Evolutionary conservation across 2,888 invertebrate species (phyloP), one percentile per base, ranked within the genome.

Genomic region (Cyrtodaria siliqua): DNA sequence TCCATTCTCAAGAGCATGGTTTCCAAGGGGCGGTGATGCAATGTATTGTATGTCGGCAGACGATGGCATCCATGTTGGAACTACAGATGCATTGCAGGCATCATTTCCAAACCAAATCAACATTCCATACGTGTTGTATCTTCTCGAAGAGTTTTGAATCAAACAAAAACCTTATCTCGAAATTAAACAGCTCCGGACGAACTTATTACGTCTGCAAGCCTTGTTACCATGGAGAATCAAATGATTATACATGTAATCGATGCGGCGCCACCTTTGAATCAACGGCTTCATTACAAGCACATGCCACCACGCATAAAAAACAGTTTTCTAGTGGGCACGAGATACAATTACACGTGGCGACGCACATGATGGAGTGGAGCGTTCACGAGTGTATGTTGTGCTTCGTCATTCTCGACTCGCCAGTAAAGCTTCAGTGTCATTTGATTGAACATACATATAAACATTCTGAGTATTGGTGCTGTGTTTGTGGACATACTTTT

Each of bases 381-480:
- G 90, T 94, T 24, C 95, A 95, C 87, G 95, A 96, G 87, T 98
- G 98, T 89, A 95, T 96, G 78, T 94, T 98, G 1, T 98, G 98
- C 89, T 83, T 79, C 24, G 95, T 96, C 84, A 85, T 87, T 9
- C 92, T 93, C 69, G 95, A 96, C 52, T 96, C 96, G 1, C 96
- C 97, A 0, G 95, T 96, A 42, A 96, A 97, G 76, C 94, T 98
- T 1, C 98, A 97, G 92, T 95, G 96, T 72, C 98, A 98, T 91
- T 94, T 98, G 70, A 97, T 98, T 74, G 97, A 98, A 88, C 98
- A 98, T 92, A 97, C 97, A 0, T 98, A 97, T 90, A 96, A 96
- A 27, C 97, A 97, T 2, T 95, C 96, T 9, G 95, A 95, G 40
- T 97, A 96, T 91, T 96, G 96, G 2, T 98, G 98, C 92, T 97